Evolutionary conservation across 1,140 invertebrate species (phyloP).

Genomic region (Brevipalpus yothersi): DNA sequence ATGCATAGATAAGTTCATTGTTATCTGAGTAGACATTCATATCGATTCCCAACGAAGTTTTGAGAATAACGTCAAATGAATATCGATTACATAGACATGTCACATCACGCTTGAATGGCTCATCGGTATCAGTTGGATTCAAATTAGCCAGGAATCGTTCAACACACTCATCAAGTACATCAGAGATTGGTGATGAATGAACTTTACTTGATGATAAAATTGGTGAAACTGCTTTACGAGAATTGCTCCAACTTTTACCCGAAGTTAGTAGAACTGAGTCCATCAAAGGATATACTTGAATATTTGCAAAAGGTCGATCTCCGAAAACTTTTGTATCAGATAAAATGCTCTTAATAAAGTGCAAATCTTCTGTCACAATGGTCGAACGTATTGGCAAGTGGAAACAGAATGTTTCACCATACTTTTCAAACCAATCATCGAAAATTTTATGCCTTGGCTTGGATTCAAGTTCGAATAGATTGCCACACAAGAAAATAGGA

Average conservation of each 20-base stretch:
- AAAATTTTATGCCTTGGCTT: constrained; percentile 10
- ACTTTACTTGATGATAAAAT: background rate
- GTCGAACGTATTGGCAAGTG: constrained; percentile 16
- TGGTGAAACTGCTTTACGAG: background rate
- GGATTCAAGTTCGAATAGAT: background rate
- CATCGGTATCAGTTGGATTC: background rate
- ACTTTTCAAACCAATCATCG: constrained; percentile 17
- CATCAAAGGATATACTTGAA: background rate
- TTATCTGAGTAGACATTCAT: constrained; percentile 11
- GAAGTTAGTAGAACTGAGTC: background rate
- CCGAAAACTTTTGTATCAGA: constrained; percentile 1
- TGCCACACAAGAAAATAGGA: background rate
- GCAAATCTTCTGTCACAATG: constrained; percentile 18
- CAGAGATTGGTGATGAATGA: background rate
- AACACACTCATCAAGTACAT: background rate
- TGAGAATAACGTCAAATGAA: constrained; percentile 8
- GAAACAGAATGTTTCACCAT: constrained; percentile 20
- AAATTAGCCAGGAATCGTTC: background rate
- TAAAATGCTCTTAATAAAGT: constrained; percentile 18
- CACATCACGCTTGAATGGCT: background rate
- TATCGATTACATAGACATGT: background rate
- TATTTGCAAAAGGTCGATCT: constrained; percentile 12
- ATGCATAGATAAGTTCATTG: background rate
- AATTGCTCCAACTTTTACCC: background rate
- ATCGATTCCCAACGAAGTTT: constrained; percentile 12